Evolutionary conservation across 1,140 invertebrate genomes (phyloP).

Genomic region (Hormaphis cornu): DNA sequence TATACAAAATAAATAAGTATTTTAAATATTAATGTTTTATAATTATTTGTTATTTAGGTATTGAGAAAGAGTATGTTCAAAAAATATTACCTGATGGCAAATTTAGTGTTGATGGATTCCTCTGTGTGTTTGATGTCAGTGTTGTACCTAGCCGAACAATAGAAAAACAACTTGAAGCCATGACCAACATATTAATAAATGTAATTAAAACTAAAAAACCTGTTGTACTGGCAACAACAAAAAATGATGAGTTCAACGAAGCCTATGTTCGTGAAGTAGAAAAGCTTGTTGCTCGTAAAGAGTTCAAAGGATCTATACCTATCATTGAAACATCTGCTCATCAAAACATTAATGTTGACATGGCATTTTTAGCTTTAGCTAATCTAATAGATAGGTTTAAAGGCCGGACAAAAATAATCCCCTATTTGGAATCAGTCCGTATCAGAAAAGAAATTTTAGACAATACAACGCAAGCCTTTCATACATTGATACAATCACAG

Average conservation of each 20-base stretch:
- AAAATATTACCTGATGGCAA: conserved; percentile 87
- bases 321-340: conserved; percentile 92
- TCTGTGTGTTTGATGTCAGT: conserved; percentile 94
- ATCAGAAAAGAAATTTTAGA: conserved; percentile 80
- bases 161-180: conserved; percentile 79
- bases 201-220: conserved; percentile 90
- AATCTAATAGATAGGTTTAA: conserved; percentile 79
- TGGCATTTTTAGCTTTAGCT: conserved; percentile 83
- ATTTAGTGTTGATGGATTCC: conserved; percentile 87
- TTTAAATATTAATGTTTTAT: not conserved
- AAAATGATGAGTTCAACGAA: conserved; percentile 89
- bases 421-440: conserved; percentile 78
- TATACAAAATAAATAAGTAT: not conserved
- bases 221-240: conserved; percentile 87
- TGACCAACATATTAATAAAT: conserved; percentile 71
- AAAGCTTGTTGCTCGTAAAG: conserved; percentile 76
- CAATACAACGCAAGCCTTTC: conserved; percentile 76
- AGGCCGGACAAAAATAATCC: conserved; percentile 58
- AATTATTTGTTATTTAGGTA: conserved; percentile 38
- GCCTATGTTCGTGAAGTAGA: conserved; percentile 81
- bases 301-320: conserved; percentile 79
- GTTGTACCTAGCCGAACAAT: conserved; percentile 77
- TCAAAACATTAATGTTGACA: conserved; percentile 93
- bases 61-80: conserved; percentile 87
- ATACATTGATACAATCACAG: conserved; percentile 70